Evolutionary conservation across 2,888 invertebrate species (phyloP).

Genomic region (Nemurella pictetii): DNA sequence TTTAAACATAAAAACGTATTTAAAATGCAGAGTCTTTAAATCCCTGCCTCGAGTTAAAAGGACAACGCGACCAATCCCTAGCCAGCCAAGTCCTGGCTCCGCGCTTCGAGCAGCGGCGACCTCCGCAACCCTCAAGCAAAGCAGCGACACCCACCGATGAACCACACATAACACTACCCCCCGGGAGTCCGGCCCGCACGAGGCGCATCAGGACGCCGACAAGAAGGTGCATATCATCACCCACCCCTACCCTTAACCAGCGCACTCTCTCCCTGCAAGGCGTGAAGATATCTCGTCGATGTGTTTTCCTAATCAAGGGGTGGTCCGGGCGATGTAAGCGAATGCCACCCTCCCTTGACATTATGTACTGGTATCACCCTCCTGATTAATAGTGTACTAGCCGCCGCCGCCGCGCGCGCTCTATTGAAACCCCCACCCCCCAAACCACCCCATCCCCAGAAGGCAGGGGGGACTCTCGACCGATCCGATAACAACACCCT

Average conservation of each 20-base stretch:
- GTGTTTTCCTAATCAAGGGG: conserved; percentile 4
- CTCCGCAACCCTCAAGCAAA: too few species aligned
- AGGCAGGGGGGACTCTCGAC: not conserved
- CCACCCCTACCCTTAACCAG: not conserved
- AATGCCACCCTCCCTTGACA: not conserved
- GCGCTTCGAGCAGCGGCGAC: too few species aligned
- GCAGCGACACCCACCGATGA: too few species aligned
- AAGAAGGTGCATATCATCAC: not conserved
- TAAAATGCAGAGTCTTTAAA: too few species aligned
- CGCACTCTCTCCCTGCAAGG: too few species aligned
- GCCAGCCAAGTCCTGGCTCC: too few species aligned
- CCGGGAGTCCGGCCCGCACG: too few species aligned
- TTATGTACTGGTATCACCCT: conserved; percentile 25
- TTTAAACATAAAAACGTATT: too few species aligned
- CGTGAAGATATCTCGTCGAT: not conserved
- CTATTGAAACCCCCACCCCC: not conserved
- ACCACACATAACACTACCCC: too few species aligned
- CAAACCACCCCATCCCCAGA: not conserved
- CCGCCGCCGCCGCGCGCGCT: too few species aligned
- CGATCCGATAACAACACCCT: not conserved
- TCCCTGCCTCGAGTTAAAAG: too few species aligned
- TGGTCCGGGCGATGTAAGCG: not conserved
- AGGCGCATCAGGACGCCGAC: not conserved
- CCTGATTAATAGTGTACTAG: conserved; percentile 28
- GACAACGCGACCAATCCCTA: too few species aligned